Evolutionary conservation across 35 echinoderm and acorn worm species (phyloP).

Genomic region (Apostichopus japonicus): DNA sequence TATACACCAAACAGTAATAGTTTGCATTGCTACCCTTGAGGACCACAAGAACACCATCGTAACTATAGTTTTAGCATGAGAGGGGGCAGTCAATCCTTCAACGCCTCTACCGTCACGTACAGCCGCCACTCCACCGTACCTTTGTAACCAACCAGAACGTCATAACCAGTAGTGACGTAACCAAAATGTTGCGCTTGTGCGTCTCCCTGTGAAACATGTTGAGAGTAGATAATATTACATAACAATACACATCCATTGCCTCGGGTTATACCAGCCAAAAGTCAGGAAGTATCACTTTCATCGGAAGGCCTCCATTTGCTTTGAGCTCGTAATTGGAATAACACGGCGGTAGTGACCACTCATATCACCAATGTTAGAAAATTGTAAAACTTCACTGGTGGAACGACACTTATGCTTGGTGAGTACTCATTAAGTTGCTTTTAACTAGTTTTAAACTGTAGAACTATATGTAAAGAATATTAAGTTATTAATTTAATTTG

Average conservation of each 20-base stretch:
- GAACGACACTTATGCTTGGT: no score
- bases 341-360: background rate
- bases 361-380: background rate
- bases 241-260: background rate
- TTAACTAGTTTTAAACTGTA: no score
- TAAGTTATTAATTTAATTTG: no score
- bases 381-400: no score
- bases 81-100: constrained; percentile 23
- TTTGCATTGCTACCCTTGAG: constrained; percentile 10
- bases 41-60: constrained; percentile 5
- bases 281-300: background rate
- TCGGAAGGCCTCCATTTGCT: background rate
- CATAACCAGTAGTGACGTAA: constrained; percentile 1
- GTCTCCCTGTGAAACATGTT: background rate
- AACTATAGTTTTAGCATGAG: constrained; percentile 5
- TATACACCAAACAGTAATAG: constrained; percentile 33
- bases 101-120: background rate
- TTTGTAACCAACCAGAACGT: background rate
- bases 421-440: no score
- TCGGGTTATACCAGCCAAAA: background rate
- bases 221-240: constrained; percentile 27
- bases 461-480: no score
- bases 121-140: constrained; percentile 1
- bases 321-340: background rate
- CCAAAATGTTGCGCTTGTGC: background rate